These are phyloP conservation scores for Euphonia xanthogaster DNA, from an alignment of 2,797 vertebrate species.

Conservation along the genomic window DNA sequence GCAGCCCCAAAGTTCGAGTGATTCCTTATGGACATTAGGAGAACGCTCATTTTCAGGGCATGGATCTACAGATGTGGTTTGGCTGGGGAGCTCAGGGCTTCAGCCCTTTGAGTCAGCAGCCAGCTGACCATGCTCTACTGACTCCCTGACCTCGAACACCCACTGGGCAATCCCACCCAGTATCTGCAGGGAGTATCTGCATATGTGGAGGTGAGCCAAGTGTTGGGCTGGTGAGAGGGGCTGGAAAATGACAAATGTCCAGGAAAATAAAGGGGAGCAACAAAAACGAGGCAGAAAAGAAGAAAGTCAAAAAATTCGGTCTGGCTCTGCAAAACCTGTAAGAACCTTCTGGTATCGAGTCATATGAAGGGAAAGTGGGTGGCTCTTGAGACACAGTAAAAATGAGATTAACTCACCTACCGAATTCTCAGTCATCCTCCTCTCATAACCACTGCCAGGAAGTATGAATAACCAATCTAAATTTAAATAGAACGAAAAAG, in stretches of 20 bases:
- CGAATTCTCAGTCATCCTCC: slow-evolving; percentile 9
- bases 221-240: background rate
- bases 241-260: background rate
- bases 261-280: background rate
- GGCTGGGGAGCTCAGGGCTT: background rate
- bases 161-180: background rate
- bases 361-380: slow-evolving; percentile 42
- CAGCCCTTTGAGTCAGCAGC: background rate
- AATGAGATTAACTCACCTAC: slow-evolving; percentile 45
- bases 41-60: background rate
- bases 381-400: slow-evolving; percentile 37
- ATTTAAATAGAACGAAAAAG: slow-evolving; percentile 42
- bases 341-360: background rate
- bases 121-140: background rate
- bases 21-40: background rate
- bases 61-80: background rate
- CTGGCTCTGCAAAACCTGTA: background rate
- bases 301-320: background rate
- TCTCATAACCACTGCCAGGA: slow-evolving; percentile 29
- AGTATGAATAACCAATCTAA: slow-evolving; percentile 28
- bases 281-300: background rate
- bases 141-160: background rate
- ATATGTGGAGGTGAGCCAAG: fast-evolving
- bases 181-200: background rate
- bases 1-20: fast-evolving